Base-by-base conservation (phyloP, 2,797 vertebrate genomes). In the Atherinosoma microstoma region DNA sequence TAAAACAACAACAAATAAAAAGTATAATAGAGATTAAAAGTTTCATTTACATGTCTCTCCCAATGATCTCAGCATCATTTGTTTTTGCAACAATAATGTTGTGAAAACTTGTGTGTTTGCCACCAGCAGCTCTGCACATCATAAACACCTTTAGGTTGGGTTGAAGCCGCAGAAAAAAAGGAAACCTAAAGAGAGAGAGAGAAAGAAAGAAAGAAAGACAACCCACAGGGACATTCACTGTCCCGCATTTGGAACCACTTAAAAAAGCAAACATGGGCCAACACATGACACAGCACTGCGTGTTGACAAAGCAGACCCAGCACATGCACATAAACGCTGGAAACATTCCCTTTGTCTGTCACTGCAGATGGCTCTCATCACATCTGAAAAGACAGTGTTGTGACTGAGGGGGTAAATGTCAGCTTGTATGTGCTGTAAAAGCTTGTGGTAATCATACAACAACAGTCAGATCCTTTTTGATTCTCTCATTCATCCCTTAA, bases 321-420 rank as follows among this genome's bases (percentile, higher is more conserved):
- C 68, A 56, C 13, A 53, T 53, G 49, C 58, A 61, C 68, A 84
- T 49, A 84, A 80, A 82, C 75, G 74, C 73, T 87, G 83, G 83
- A 92, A 84, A 92, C 85, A 80, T 78, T 78, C 80, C 86, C 79
- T 87, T 88, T 93, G 89, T 91, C 80, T 80, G 58, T 61, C 75
- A 79, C 70, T 90, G 88, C 92, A 94, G 93, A 92, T 94, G 92
- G 86, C 85, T 94, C 91, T 92, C 85, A 94, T 93, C 87, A 81
- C 79, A 83, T 90, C 54, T 86, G 84, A 90, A 83, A 84, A 78
- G 88, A 89, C 90, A 84, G 84, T 84, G 84, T 56, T 69, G 54
- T 40, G 63, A 86, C 45, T 42, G 80, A 78, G 40, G 34, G 58
- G 61, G 78, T 79, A 73, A 82, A 79, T 67, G 80, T 72, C 49